Evolutionary conservation across 2,888 invertebrate genomes (phyloP).

Genomic region (Tachina grossa): DNA sequence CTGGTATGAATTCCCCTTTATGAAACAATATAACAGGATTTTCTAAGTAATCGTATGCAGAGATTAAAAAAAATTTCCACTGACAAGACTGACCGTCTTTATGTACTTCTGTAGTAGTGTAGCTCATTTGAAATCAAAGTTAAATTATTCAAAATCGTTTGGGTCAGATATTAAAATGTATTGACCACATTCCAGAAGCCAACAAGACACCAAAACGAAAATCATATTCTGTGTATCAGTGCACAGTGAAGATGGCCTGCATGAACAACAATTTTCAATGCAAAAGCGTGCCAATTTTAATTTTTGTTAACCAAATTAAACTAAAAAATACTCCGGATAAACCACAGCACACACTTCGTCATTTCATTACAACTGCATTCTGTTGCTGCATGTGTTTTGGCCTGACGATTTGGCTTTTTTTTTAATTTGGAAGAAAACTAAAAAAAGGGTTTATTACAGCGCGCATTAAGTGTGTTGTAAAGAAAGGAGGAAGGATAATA

Average conservation of each 20-base stretch:
- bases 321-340: slow-evolving; percentile 34
- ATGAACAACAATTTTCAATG: slow-evolving; percentile 41
- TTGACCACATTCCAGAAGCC: slow-evolving; percentile 11
- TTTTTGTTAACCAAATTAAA: slow-evolving; percentile 43
- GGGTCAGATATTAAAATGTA: slow-evolving; percentile 28
- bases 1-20: no score
- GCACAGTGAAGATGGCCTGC: slow-evolving; percentile 11
- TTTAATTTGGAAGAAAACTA: neutral
- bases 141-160: slow-evolving; percentile 28
- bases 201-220: slow-evolving; percentile 1
- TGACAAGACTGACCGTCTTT: neutral
- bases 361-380: slow-evolving; percentile 52
- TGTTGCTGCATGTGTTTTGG: slow-evolving; percentile 31
- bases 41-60: no score
- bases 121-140: slow-evolving; percentile 15
- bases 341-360: slow-evolving; percentile 64
- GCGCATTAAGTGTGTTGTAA: slow-evolving; percentile 38
- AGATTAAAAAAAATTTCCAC: no score
- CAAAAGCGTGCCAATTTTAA: slow-evolving; percentile 69
- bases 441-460: slow-evolving; percentile 47
- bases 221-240: neutral
- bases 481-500: slow-evolving; percentile 45
- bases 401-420: slow-evolving; percentile 14
- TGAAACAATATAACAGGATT: no score
- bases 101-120: neutral